These are phyloP conservation scores for Ibycter americanus DNA, from an alignment of 2,797 vertebrate genomes.

Conservation along the genomic window DNA sequence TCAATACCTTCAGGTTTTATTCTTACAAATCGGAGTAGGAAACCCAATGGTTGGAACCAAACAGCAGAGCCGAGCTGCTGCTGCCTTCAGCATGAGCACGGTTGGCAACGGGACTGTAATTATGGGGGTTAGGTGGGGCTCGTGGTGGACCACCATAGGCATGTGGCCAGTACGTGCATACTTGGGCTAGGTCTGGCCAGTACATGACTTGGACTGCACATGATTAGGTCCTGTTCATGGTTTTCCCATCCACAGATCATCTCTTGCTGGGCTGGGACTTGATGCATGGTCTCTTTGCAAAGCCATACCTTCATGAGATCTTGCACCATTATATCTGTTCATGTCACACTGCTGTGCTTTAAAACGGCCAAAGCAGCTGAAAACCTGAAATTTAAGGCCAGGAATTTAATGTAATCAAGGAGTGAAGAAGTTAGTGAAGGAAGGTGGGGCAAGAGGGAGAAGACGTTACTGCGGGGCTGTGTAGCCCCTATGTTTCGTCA, in stretches of 20 bases:
- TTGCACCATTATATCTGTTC: background rate
- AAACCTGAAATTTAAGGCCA: background rate
- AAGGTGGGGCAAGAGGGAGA: background rate
- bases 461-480: too few species aligned
- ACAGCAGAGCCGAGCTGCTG: background rate
- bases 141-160: background rate
- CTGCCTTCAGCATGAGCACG: rapidly evolving
- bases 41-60: background rate
- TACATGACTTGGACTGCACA: rapidly evolving
- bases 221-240: rapidly evolving
- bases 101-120: background rate
- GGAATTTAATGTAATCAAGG: background rate
- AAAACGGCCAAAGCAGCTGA: background rate
- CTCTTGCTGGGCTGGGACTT: background rate
- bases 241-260: rapidly evolving
- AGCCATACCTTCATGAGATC: background rate
- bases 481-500: background rate
- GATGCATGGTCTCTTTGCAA: background rate
- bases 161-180: rapidly evolving
- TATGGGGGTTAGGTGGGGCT: rapidly evolving
- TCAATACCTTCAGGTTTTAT: background rate
- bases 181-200: background rate
- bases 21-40: background rate
- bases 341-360: rapidly evolving
- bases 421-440: background rate